Evolutionary conservation across 2,113 vertebrate species (phyloP).

Genomic region (Myocastor coypus): DNA sequence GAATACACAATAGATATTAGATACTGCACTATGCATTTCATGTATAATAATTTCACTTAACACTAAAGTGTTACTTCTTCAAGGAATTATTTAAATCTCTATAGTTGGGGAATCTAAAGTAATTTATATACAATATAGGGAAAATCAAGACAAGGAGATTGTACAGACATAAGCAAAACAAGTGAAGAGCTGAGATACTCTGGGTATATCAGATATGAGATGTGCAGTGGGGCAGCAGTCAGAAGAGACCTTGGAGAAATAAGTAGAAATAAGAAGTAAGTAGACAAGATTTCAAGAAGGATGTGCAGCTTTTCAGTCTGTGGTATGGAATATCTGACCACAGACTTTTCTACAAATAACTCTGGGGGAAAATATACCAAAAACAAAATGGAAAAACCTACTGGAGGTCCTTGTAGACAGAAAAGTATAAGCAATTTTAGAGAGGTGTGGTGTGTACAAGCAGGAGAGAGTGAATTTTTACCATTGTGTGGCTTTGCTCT

Average conservation of each 20-base stretch:
- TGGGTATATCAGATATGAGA: neutral
- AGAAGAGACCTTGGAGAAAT: neutral
- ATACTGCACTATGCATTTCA: neutral
- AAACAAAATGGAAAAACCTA: neutral
- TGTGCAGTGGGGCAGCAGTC: neutral
- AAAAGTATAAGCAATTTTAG: neutral
- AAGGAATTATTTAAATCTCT: slow-evolving; percentile 19
- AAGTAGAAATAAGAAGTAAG: too few relatives aligned
- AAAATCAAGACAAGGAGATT: neutral
- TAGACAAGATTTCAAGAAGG: slow-evolving; percentile 1
- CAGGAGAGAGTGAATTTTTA: neutral
- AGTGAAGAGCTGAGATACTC: neutral
- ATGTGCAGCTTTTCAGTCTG: neutral
- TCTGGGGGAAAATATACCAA: neutral
- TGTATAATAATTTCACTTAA: neutral
- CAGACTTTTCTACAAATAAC: neutral
- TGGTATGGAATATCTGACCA: neutral
- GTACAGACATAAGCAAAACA: neutral
- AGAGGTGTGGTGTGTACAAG: neutral
- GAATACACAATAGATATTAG: neutral
- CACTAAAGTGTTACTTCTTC: slow-evolving; percentile 29
- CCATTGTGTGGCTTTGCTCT: neutral
- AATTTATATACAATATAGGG: neutral
- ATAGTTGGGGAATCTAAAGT: neutral
- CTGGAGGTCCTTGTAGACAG: neutral